Evolutionary conservation across 2,888 invertebrate genomes (phyloP), one percentile per base, ranked within the genome.

Genomic region (Zhuqinia jingwanae): DNA sequence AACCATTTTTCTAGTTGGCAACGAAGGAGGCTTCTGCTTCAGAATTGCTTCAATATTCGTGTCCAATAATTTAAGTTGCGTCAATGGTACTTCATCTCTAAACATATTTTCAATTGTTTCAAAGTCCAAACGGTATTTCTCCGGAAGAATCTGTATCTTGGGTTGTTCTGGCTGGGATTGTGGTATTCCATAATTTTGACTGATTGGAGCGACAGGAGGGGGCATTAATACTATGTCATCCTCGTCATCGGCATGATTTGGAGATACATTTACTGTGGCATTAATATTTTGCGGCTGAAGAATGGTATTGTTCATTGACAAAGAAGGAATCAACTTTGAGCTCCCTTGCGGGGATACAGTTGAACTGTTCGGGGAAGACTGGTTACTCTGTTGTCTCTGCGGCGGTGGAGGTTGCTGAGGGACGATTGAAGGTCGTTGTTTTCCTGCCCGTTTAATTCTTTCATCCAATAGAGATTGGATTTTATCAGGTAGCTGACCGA

Each of bases 401-500:
- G 17, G 22, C 3, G 80, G 92, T 91, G 5, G 93, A 93, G 58
- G 94, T 92, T 63, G 91, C 6, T 92, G 90, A 73, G 92, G 91
- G 92, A 93, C 85, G 92, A 94, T 91, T 92, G 93, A 82, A 36
- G 36, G 36, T 65, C 89, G 60, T 56, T 70, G 63, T 60, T 88
- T 96, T 87, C 95, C 95, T 0, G 97, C 96, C 30, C 99, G 95
- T 92, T 99, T 99, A 84, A 99, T 98, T 68, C 99, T 95, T 93
- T 99, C 99, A 92, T 99, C 99, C 70, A 99, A 93, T 91, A 99
- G 94, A 0, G 97, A 97, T 92, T 96, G 94, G 92, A 99, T 99
- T 93, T 99, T 99, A 92, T 99, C 98, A 0, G 96, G 96, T 91
- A 97, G 96, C 93, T 96, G 96, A 88, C 98, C 98, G 90, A 98